Conservation (phyloP, 2,113 vertebrate species). For the Heptranchias perlo region DNA sequence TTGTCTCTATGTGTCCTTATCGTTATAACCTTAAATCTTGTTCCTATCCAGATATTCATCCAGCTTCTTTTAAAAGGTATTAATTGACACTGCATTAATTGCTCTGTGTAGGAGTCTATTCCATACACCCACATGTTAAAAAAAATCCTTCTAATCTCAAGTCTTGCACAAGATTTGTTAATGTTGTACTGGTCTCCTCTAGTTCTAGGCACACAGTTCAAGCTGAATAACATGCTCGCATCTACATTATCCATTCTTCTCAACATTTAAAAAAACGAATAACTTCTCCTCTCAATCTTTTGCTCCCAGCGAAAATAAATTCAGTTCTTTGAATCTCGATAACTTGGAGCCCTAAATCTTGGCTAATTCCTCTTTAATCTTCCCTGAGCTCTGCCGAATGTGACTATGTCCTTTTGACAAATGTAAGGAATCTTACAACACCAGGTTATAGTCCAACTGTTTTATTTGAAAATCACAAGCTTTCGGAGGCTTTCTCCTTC, state of each 20-base stretch:
- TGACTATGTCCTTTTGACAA: background rate
- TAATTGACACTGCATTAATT: background rate
- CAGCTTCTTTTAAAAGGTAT: background rate
- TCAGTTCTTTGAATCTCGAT: background rate
- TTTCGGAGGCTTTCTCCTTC: no score
- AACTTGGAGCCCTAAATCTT: background rate
- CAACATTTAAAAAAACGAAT: background rate
- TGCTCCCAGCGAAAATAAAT: background rate
- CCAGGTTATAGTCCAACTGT: no score
- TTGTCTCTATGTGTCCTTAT: background rate
- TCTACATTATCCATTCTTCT: background rate
- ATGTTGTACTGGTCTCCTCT: background rate
- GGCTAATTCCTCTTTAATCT: background rate
- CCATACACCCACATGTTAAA: background rate
- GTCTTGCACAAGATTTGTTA: background rate
- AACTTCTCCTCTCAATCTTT: background rate
- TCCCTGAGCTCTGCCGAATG: background rate
- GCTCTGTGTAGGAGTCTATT: background rate
- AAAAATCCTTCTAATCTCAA: background rate
- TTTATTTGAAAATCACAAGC: no score
- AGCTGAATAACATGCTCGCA: background rate
- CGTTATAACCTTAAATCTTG: background rate
- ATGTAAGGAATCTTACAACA: no score
- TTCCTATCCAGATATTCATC: background rate
- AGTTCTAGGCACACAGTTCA: background rate